Percentiles rank a stretch among this genome's conserved stretches.
phyloP scores from a whole-genome alignment of 1,140 invertebrate species.

The Drosophila teissieri region DNA sequence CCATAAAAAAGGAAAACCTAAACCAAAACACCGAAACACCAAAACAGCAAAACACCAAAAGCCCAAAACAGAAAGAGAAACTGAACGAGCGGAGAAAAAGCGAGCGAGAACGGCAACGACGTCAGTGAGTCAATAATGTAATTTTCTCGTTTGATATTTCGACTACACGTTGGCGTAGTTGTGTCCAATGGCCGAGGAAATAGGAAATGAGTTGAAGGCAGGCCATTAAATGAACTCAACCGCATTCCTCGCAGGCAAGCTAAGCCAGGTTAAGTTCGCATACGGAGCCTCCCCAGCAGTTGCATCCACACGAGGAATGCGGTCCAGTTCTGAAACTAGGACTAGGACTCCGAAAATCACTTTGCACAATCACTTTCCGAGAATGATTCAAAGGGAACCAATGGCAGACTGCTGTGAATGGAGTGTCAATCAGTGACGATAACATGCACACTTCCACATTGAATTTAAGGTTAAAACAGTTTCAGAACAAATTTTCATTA shows the following conservation, averaged over 20 bases:
- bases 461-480: not conserved
- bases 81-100: slow-evolving; percentile 13
- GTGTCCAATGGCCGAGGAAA: slow-evolving; percentile 1
- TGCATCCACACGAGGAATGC: not conserved
- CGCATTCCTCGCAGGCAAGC: slow-evolving; percentile 15
- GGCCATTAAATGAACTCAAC: slow-evolving; percentile 23
- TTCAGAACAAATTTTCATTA: not conserved
- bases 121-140: slow-evolving; percentile 76
- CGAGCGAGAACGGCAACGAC: slow-evolving; percentile 26
- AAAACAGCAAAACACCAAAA: slow-evolving; percentile 22
- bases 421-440: not conserved
- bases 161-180: not conserved
- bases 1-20: slow-evolving; percentile 27
- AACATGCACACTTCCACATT: not conserved
- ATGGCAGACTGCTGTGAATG: not conserved
- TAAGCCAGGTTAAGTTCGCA: slow-evolving; percentile 3
- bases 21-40: slow-evolving; percentile 31
- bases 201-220: slow-evolving; percentile 24
- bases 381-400: not conserved
- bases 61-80: slow-evolving; percentile 37
- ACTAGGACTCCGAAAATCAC: not conserved
- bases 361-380: not conserved
- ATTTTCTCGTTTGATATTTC: slow-evolving; percentile 74
- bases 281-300: not conserved
- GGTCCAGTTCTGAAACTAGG: too few relatives aligned